phyloP scores from a whole-genome alignment of 2,888 invertebrate species.

The Chrysolina haemoptera region DNA sequence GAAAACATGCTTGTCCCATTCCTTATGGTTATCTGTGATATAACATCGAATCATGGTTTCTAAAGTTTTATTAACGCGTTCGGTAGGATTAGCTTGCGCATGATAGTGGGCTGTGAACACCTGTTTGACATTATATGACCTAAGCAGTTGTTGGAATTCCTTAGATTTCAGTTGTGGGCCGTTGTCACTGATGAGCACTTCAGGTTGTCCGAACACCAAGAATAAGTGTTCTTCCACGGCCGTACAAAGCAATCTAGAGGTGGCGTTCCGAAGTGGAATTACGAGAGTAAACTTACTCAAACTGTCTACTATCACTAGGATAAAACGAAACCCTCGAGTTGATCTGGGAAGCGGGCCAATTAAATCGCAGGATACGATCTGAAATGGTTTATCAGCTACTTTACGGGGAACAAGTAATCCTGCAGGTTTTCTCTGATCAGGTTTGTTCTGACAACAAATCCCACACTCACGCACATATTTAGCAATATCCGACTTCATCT shows the following conservation, averaged over 20 bases:
- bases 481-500: no score
- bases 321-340: constrained; percentile 20
- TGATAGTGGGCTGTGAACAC: constrained; percentile 11
- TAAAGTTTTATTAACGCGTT: constrained; percentile 14
- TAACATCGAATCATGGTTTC: constrained; percentile 22
- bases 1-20: no score
- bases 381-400: no score
- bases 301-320: constrained; percentile 27
- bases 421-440: no score
- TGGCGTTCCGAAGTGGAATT: constrained; percentile 37
- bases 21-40: constrained; percentile 7
- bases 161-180: background rate
- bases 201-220: no score
- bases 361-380: constrained; percentile 39
- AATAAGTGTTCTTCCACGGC: background rate
- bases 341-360: constrained; percentile 47
- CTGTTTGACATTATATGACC: constrained; percentile 1
- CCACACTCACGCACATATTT: no score
- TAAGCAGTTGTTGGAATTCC: background rate
- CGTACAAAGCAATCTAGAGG: background rate
- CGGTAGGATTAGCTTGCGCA: constrained; percentile 3
- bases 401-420: no score
- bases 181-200: background rate
- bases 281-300: constrained; percentile 34
- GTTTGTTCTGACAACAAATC: no score